These are phyloP conservation scores for Lasioglossum leucozonium DNA, from an alignment of 2,888 invertebrate species.

Conservation along the genomic window DNA sequence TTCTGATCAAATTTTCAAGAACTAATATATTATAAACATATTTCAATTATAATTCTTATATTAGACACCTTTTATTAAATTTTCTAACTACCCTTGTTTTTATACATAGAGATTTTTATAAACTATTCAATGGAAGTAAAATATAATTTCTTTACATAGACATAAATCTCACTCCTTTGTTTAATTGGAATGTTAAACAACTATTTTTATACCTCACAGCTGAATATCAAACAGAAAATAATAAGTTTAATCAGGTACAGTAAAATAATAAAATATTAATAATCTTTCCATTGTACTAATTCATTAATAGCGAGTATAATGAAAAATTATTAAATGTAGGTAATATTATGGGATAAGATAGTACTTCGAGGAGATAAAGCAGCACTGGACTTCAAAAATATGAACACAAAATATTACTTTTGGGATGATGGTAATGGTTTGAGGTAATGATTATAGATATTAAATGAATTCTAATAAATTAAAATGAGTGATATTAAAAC, in stretches of 20 bases:
- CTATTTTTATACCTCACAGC: conserved; percentile 98
- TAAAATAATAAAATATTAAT: conserved; percentile 16
- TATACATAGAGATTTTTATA: background rate
- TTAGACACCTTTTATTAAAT: background rate
- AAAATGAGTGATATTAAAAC: background rate
- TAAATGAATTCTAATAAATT: background rate
- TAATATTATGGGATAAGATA: conserved; percentile 99
- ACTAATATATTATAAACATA: background rate
- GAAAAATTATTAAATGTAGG: conserved; percentile 84
- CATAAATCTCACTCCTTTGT: conserved; percentile 91
- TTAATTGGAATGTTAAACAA: conserved; percentile 99
- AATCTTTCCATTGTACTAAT: conserved; percentile 12
- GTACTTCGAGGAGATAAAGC: conserved; percentile 97
- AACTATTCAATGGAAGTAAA: background rate
- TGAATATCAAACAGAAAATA: conserved; percentile 95
- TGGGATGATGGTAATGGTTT: conserved; percentile 99
- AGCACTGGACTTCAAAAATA: conserved; percentile 95
- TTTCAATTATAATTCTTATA: background rate
- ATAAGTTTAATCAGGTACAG: conserved; percentile 92
- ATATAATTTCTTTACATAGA: conserved; percentile 71
- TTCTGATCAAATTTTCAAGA: background rate
- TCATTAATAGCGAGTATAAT: conserved; percentile 21
- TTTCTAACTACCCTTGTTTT: background rate
- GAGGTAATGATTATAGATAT: conserved; percentile 87
- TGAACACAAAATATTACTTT: conserved; percentile 99